Percentiles rank a stretch among this genome's conserved stretches.
These are phyloP conservation scores for Aegotheles bennettii DNA, from an alignment of 2,113 vertebrate species.

Conservation along the genomic window DNA sequence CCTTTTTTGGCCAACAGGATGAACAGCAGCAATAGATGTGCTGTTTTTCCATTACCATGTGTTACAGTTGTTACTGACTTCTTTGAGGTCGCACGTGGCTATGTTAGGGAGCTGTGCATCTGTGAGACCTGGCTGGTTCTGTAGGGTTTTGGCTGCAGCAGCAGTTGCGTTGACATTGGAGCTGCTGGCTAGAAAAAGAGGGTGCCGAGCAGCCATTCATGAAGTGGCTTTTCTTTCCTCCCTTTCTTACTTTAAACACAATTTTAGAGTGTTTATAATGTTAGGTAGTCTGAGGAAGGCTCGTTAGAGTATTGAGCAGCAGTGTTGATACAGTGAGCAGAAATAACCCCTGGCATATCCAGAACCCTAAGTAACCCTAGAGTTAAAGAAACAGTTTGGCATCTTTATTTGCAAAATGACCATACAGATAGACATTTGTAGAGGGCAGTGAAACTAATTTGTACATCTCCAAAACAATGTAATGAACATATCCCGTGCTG, in stretches of 20 bases:
- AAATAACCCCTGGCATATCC: background rate
- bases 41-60: background rate
- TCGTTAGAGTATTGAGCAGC: background rate
- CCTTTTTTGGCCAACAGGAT: background rate
- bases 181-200: background rate
- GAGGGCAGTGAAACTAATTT: background rate
- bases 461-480: background rate
- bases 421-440: rapidly evolving
- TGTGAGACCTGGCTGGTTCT: background rate
- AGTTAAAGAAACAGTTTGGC: background rate
- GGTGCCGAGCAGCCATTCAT: rapidly evolving
- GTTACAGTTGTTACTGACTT: background rate
- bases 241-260: background rate
- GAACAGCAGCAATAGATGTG: background rate
- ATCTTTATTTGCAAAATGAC: background rate
- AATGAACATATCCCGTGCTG: background rate
- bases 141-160: background rate
- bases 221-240: background rate
- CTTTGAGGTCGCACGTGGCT: background rate
- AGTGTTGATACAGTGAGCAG: background rate
- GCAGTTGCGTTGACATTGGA: background rate
- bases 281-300: background rate
- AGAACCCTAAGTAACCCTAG: background rate
- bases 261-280: background rate
- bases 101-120: background rate